Evolutionary conservation across 1,140 invertebrate species (phyloP).

Genomic region (Pseudomyrmex dendroicus): DNA sequence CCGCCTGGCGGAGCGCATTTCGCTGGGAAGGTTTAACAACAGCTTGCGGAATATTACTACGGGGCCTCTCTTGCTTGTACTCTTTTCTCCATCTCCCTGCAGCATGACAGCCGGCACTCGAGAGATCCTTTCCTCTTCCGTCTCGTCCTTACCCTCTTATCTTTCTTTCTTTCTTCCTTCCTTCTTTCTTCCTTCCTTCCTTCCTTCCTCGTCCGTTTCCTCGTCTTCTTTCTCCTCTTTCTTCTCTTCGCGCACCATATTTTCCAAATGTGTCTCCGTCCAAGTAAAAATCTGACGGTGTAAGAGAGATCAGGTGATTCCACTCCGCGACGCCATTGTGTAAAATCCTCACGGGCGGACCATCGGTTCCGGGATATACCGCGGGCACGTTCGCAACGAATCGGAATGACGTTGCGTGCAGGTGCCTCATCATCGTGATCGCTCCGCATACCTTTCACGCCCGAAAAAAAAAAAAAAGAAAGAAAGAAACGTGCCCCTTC

Average conservation of each 20-base stretch:
- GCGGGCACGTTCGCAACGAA: constrained; percentile 41
- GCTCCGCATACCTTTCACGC: constrained; percentile 32
- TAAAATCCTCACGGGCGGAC: constrained; percentile 72
- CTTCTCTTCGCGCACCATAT: constrained; percentile 29
- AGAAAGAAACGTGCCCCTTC: not conserved
- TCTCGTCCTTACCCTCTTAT: constrained; percentile 12
- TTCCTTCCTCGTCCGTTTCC: not conserved
- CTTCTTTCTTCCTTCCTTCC: not conserved
- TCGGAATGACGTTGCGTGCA: constrained; percentile 57
- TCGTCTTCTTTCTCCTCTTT: not conserved
- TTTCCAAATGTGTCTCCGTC: constrained; percentile 58
- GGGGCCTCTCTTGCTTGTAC: constrained; percentile 2
- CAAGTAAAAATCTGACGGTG: constrained; percentile 65
- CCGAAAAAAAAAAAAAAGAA: not conserved
- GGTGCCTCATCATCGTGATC: constrained; percentile 49
- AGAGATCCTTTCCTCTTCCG: constrained; percentile 13
- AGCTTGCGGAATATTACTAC: constrained; percentile 55
- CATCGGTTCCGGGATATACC: constrained; percentile 66
- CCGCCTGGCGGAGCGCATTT: constrained; percentile 23
- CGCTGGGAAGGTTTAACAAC: constrained; percentile 48
- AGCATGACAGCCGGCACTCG: constrained; percentile 51
- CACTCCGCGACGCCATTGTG: constrained; percentile 38
- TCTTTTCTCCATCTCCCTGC: constrained; percentile 6
- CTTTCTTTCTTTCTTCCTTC: not conserved
- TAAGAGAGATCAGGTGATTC: constrained; percentile 53